These are phyloP conservation scores for Vidua chalybeata DNA, from an alignment of 2,113 vertebrate species.

Conservation along the genomic window DNA sequence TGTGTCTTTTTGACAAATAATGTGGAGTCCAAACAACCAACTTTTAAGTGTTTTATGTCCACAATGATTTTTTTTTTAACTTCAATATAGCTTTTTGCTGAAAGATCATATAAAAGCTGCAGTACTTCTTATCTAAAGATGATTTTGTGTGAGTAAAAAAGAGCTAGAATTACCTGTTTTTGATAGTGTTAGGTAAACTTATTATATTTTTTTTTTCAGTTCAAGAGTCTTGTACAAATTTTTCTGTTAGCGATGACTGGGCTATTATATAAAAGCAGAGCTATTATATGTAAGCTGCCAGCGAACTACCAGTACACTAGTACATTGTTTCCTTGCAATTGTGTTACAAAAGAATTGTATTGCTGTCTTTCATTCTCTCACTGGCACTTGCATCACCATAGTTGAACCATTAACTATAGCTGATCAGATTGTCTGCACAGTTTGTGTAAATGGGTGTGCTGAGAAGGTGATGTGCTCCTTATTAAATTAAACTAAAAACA, in stretches of 20 bases:
- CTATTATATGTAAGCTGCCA: neutral
- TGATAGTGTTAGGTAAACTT: neutral
- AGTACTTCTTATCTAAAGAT: neutral
- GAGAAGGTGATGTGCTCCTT: neutral
- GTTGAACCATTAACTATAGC: neutral
- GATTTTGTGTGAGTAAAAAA: neutral
- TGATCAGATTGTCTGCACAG: neutral
- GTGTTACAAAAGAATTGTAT: neutral
- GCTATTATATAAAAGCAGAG: neutral
- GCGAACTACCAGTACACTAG: neutral
- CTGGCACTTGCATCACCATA: neutral
- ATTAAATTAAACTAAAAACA: neutral
- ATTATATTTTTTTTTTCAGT: neutral
- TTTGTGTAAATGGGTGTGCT: neutral
- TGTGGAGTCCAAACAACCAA: neutral
- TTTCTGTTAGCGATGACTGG: neutral
- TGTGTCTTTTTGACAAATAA: neutral
- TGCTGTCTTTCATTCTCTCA: neutral
- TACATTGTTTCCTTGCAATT: neutral
- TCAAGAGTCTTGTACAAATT: neutral
- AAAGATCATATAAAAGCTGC: neutral
- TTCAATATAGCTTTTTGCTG: neutral
- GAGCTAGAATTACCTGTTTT: neutral
- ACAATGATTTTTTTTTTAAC: neutral
- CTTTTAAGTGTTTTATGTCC: neutral